Base-by-base conservation (phyloP, 64 coral and sea anemone genomes). In the Catalaphyllia jardinei region DNA sequence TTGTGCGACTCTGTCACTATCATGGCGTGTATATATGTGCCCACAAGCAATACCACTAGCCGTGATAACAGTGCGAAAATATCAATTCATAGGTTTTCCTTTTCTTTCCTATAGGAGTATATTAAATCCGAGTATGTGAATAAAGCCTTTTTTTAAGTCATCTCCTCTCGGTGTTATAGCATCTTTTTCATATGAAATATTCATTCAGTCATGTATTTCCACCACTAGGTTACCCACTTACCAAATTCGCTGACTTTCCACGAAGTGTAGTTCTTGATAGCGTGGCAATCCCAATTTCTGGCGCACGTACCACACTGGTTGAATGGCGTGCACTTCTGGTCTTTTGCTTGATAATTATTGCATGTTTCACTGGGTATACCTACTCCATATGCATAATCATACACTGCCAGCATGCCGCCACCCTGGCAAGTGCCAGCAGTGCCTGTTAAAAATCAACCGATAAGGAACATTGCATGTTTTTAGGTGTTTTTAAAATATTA, bases 331-430 rank as follows among this genome's bases (percentile, higher is more conserved):
- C 97, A 99, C 3, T 80, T 24, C 73, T 89, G 83, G 74, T 99
- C 85, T 79, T 91, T 99, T 22, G 97, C 97, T 84, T 99, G 97
- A 59, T 99, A 99, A 74, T 99, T 99, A 75, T 99, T 99, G 61
- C 97, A 99, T 6, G 97, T 95, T 81, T 99, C 97, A 67, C 95
- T 94, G 35, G 97, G 97, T 24, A 99, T 95, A 16, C 97, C 97
- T 8, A 88, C 71, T 8, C 71, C 24, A 17, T 99, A 62, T 15
- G 97, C 97, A 59, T 99, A 99, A 20, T 77, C 0, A 82, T 99
- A 99, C 7, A 99, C 97, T 39, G 55, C 88, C 28, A 88, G 60
- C 93, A 99, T 95, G 19, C 94, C 94, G 31, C 97, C 97, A 77
- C 97, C 97, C 8, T 95, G 38, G 12, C 97, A 99, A 28, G 75